Evolutionary conservation across 2,113 vertebrate species (phyloP), one percentile per base, ranked within the genome.

Genomic region (Notarius quadriscutis): DNA sequence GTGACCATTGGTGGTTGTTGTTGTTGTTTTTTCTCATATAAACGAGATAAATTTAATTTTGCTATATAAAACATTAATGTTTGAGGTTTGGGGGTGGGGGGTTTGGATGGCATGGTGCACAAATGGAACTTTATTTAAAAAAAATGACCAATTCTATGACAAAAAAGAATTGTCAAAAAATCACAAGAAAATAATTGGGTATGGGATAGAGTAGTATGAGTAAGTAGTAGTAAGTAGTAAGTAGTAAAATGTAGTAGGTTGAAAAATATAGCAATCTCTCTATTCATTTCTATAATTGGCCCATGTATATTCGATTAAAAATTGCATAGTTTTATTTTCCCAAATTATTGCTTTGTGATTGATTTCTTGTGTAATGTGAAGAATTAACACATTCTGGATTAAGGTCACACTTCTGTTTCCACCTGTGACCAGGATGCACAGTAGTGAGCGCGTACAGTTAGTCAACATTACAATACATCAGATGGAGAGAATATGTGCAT

Each of bases 311-410:
- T 95, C 93, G 95, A 95, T 97, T 96, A 96, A 96, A 97, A 97
- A 97, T 97, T 97, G 97, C 97, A 97, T 97, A 97, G 97, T 96
- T 97, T 93, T 57, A 72, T 83, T 27, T 25, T 18, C 57, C 96
- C 97, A 96, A 97, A 97, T 97, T 97, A 97, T 97, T 97, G 97
- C 97, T 97, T 62, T 92, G 94, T 94, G 94, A 94, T 96, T 94
- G 94, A 94, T 96, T 96, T 96, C 17, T 48, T 27, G 78, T 96
- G 95, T 96, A 93, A 93, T 94, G 94, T 95, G 94, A 93, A 95
- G 93, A 90, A 95, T 95, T 92, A 94, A 94, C 94, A 95, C 91
- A 94, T 95, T 94, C 92, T 94, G 92, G 90, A 89, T 89, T 75
- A 94, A 92, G 93, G 91, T 93, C 89, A 91, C 94, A 90, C 62